Conservation (phyloP, 1,140 invertebrate species). For the Uloborus diversus region DNA sequence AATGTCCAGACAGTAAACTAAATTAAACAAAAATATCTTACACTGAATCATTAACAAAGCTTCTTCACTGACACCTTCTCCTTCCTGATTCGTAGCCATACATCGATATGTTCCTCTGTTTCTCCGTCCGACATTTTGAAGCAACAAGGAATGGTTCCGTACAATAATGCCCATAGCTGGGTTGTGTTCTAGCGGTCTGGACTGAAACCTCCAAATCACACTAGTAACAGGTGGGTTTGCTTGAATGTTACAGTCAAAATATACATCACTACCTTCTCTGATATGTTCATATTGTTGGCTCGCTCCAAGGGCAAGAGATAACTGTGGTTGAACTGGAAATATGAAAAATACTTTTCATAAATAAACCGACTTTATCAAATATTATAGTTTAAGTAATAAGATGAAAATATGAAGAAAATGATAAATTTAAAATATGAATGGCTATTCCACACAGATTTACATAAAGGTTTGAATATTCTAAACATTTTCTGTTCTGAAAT, state of each 20-base stretch:
- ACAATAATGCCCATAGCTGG: constrained; percentile 76
- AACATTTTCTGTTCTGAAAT: no score
- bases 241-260: constrained; percentile 80
- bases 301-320: constrained; percentile 81
- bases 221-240: constrained; percentile 60
- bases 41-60: constrained; percentile 82
- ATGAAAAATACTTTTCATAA: no score
- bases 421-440: no score
- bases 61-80: constrained; percentile 83
- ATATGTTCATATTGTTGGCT: constrained; percentile 87
- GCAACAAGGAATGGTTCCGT: constrained; percentile 74
- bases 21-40: no score
- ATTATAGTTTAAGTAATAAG: no score
- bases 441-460: no score
- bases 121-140: constrained; percentile 62
- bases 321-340: constrained; percentile 80
- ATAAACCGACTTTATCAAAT: no score
- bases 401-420: no score
- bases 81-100: constrained; percentile 87
- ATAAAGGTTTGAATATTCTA: no score
- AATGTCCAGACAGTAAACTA: no score
- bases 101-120: constrained; percentile 75
- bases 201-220: constrained; percentile 59
- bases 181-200: constrained; percentile 41
- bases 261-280: constrained; percentile 80